Base-by-base conservation (phyloP, 2,888 invertebrate species). In the Pheosia gnoma region DNA sequence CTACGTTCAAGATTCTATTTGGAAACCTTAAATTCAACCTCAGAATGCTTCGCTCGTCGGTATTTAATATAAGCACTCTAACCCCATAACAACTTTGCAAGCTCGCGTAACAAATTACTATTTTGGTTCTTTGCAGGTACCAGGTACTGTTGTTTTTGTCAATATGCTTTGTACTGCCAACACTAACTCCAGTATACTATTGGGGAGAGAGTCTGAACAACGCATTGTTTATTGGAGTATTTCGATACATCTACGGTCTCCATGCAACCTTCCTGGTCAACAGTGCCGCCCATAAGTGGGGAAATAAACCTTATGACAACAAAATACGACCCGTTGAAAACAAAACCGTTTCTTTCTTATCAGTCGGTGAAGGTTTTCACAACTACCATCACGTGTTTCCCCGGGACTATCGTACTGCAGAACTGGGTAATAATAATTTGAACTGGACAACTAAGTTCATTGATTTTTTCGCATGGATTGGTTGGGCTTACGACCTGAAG, bases 221-320 rank as follows among this genome's bases (percentile, higher is more conserved):
- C 68, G 74, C 87, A 0, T 87, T 83, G 83, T 84, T 85, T 61
- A 77, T 87, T 0, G 61, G 59, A 11, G 87, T 91, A 56, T 74
- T 95, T 25, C 89, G 95, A 13, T 95, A 95, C 80, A 84, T 88
- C 25, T 78, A 92, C 62, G 89, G 89, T 2, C 87, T 95, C 6
- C 25, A 52, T 10, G 8, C 3, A 3, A 36, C 25, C 3, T 52
- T 52, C 25, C 1, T 8, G 25, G 43, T 95, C 25, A 95, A 95
- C 85, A 94, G 94, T 70, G 93, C 92, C 1, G 95, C 95, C n/a
- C 95, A 95, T 80, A 71, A 79, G 56, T 88, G 82, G 82, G 90
- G 89, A 11, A 74, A 81, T 61, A 82, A 79, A 55, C 88, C 89
- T 41, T 89, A 87, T 62, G 84, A 95, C 65, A 80, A 75, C 72